Percentiles rank a stretch among this genome's conserved stretches.
Conservation (phyloP, 2,888 invertebrate species). For the Drosophila niveifrons region DNA sequence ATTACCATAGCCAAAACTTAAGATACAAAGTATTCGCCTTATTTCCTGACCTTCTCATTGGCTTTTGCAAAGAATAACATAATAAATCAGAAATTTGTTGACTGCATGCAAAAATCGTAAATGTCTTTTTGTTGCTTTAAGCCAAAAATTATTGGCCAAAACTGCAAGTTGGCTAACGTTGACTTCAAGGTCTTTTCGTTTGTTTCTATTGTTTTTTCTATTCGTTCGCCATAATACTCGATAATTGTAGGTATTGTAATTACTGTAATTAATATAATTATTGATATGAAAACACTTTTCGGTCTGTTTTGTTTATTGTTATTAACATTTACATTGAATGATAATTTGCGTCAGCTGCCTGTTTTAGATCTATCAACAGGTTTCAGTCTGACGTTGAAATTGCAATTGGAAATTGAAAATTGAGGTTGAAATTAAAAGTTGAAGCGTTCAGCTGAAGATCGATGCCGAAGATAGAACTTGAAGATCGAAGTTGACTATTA, state of each 20-base stretch:
- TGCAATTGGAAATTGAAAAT: background rate
- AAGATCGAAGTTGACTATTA: background rate
- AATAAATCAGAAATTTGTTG: constrained; percentile 14
- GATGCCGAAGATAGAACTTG: background rate
- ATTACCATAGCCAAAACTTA: constrained; percentile 72
- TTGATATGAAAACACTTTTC: constrained; percentile 42
- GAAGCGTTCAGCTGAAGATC: constrained; percentile 1
- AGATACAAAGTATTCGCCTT: constrained; percentile 40
- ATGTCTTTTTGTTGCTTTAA: constrained; percentile 7
- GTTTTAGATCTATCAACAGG: constrained; percentile 22
- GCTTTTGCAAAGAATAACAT: constrained; percentile 30
- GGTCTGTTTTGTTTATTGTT: constrained; percentile 33
- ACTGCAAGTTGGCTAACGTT: constrained; percentile 33
- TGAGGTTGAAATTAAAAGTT: constrained; percentile 3
- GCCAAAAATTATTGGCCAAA: constrained; percentile 47
- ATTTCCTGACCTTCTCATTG: constrained; percentile 73
- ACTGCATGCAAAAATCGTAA: constrained; percentile 41
- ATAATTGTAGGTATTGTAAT: constrained; percentile 37
- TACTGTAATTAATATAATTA: constrained; percentile 62
- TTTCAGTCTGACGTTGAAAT: constrained; percentile 7
- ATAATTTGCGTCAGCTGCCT: constrained; percentile 38
- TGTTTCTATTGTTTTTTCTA: constrained; percentile 15
- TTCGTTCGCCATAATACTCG: constrained; percentile 17
- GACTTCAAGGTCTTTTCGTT: constrained; percentile 49
- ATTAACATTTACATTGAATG: constrained; percentile 19